These are phyloP conservation scores for Nipponia nippon DNA, from an alignment of 2,113 vertebrate species.

Conservation along the genomic window DNA sequence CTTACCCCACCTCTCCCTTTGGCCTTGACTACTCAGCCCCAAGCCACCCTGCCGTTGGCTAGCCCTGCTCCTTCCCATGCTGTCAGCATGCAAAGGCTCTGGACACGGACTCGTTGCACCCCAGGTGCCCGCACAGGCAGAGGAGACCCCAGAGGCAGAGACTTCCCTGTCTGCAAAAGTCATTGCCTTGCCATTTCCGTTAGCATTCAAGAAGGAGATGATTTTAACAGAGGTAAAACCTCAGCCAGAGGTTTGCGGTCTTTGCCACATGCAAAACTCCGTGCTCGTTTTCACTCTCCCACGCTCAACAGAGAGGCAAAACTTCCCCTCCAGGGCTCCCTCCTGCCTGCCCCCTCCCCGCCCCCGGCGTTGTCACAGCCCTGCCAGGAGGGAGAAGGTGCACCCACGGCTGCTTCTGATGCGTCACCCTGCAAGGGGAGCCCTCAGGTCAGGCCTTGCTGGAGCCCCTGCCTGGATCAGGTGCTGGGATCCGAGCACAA, in stretches of 20 bases:
- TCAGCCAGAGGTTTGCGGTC: conserved; percentile 17
- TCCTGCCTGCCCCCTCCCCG: not conserved
- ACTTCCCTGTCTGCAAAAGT: not conserved
- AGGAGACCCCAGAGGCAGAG: not conserved
- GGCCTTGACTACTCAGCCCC: fast-evolving
- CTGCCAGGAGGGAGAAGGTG: not conserved
- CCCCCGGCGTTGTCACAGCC: not conserved
- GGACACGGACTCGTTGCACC: fast-evolving
- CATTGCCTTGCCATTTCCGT: not conserved
- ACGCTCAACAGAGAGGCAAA: not conserved
- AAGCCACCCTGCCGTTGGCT: not conserved
- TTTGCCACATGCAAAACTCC: conserved; percentile 10
- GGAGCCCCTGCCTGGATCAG: not conserved
- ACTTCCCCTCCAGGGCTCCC: not conserved
- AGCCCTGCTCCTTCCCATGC: not conserved
- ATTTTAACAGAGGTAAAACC: not conserved
- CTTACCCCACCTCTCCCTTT: not conserved
- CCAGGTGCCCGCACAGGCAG: not conserved
- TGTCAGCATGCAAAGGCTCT: not conserved
- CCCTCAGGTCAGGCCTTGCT: not conserved
- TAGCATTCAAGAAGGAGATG: not conserved
- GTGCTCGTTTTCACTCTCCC: conserved; percentile 12
- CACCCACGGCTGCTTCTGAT: fast-evolving
- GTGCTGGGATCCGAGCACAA: not conserved
- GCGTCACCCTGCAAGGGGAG: not conserved